Evolutionary conservation across 2,888 invertebrate genomes (phyloP).

Genomic region (Apotomis capreana): DNA sequence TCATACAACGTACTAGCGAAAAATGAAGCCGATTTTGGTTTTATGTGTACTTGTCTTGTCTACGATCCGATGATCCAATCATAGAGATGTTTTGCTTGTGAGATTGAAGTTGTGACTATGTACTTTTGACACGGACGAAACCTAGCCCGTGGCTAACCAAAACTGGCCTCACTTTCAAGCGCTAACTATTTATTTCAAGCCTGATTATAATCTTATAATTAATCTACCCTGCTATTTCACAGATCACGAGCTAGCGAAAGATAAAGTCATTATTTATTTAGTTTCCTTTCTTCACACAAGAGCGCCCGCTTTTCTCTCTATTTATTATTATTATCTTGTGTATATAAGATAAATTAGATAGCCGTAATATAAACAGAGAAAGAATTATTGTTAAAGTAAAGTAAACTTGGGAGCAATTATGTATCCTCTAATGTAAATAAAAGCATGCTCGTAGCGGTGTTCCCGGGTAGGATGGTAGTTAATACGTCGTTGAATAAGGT

Average conservation of each 20-base stretch:
- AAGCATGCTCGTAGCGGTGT: constrained; percentile 47
- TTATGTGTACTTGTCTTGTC: too few relatives aligned
- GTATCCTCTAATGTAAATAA: constrained; percentile 63
- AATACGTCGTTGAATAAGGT: constrained; percentile 9
- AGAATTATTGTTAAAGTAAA: constrained; percentile 71
- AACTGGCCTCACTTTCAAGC: too few relatives aligned
- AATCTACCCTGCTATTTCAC: constrained; percentile 72
- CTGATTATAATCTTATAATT: not conserved
- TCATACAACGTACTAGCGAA: too few relatives aligned
- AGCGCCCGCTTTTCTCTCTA: constrained; percentile 71
- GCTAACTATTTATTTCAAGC: too few relatives aligned
- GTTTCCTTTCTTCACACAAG: constrained; percentile 71
- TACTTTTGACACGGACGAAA: too few relatives aligned
- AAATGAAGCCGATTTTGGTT: too few relatives aligned
- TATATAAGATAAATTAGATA: constrained; percentile 72
- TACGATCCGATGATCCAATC: too few relatives aligned
- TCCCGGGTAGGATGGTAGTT: constrained; percentile 12
- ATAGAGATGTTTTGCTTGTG: too few relatives aligned
- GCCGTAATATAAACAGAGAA: constrained; percentile 71
- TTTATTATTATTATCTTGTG: constrained; percentile 76
- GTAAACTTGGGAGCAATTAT: constrained; percentile 71
- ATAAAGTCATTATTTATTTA: constrained; percentile 67
- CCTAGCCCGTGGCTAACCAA: too few relatives aligned
- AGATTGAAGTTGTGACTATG: too few relatives aligned
- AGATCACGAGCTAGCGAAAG: constrained; percentile 59